Evolutionary conservation across 2,113 vertebrate genomes (phyloP).

Genomic region (Cricetomys ansorgei): DNA sequence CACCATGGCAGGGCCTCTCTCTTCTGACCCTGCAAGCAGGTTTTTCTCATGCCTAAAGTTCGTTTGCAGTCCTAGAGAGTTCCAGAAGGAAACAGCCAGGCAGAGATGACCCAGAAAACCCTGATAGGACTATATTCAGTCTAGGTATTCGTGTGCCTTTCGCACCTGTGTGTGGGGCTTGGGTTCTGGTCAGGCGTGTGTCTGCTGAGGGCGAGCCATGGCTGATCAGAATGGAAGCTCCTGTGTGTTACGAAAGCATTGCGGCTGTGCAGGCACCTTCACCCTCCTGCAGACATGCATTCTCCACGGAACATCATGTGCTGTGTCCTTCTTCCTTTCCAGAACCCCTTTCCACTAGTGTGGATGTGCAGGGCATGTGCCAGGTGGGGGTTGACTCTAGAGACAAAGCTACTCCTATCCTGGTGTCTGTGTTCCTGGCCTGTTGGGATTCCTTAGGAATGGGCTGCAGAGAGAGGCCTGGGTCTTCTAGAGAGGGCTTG

Average conservation of each 20-base stretch:
- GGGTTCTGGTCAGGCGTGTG: not conserved
- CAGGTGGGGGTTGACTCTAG: not conserved
- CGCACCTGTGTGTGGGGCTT: not conserved
- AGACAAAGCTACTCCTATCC: not conserved
- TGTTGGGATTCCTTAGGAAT: not conserved
- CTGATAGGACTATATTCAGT: not conserved
- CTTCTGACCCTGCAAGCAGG: not conserved
- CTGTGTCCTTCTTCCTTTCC: not conserved
- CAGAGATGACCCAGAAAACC: too few relatives aligned
- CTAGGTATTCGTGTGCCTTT: too few relatives aligned
- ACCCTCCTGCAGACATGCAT: not conserved
- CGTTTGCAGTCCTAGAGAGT: not conserved
- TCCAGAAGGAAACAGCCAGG: not conserved
- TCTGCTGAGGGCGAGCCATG: not conserved
- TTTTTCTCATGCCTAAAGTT: not conserved
- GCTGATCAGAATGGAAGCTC: not conserved
- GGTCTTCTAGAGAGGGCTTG: not conserved
- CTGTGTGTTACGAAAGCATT: accelerated
- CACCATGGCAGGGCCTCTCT: not conserved
- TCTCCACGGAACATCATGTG: not conserved
- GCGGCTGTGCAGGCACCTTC: too few relatives aligned
- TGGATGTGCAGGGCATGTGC: not conserved
- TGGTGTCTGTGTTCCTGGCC: not conserved
- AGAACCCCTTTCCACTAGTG: not conserved
- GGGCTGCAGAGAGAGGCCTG: not conserved